These are phyloP conservation scores for Apis cerana DNA, from an alignment of 1,140 invertebrate species.

Conservation along the genomic window DNA sequence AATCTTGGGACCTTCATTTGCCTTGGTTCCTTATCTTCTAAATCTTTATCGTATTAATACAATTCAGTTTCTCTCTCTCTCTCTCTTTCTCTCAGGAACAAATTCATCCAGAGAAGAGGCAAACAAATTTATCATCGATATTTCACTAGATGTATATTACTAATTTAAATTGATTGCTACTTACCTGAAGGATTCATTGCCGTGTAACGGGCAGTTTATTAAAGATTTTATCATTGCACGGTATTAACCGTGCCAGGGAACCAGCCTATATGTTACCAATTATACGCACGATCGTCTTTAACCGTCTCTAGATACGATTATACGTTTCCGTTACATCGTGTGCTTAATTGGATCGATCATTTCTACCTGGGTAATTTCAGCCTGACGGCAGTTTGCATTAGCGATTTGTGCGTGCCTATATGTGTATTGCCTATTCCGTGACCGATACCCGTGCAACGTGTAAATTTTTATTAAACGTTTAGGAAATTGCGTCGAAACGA, in stretches of 20 bases:
- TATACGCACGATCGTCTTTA: conserved; percentile 37
- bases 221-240: conserved; percentile 42
- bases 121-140: conserved; percentile 15
- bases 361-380: conserved; percentile 49
- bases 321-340: conserved; percentile 44
- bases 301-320: conserved; percentile 33
- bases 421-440: neutral
- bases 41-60: neutral
- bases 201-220: conserved; percentile 26
- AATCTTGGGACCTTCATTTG: neutral
- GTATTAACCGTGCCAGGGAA: neutral
- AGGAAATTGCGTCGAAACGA: neutral
- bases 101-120: neutral
- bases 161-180: conserved; percentile 14
- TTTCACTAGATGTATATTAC: conserved; percentile 14
- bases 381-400: conserved; percentile 29
- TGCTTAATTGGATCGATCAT: conserved; percentile 52
- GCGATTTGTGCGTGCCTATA: neutral
- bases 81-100: neutral
- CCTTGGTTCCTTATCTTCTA: neutral
- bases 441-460: neutral
- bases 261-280: conserved; percentile 32
- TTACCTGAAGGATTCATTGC: conserved; percentile 25
- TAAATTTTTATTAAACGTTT: neutral
- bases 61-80: neutral